Evolutionary conservation across 2,797 vertebrate genomes (phyloP).

Genomic region (Sparus aurata): DNA sequence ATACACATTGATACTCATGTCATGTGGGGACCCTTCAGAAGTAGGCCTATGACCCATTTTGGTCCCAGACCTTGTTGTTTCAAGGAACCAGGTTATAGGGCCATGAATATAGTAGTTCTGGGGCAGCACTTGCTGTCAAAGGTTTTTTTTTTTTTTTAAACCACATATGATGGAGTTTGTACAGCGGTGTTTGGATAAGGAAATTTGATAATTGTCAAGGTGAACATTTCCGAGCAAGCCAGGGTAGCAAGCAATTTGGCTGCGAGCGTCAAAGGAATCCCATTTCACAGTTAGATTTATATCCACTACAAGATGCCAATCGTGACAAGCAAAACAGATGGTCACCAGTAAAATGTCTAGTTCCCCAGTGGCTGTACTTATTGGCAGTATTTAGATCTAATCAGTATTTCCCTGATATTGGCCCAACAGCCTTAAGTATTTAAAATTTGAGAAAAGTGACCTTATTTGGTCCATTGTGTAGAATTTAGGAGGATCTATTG

Average conservation of each 20-base stretch:
- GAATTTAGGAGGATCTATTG: too few relatives aligned
- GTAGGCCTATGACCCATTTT: conserved; percentile 56
- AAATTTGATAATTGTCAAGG: not conserved
- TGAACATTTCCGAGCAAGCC: conserved; percentile 6
- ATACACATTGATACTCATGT: conserved; percentile 46
- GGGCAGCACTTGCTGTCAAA: conserved; percentile 5
- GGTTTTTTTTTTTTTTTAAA: not conserved
- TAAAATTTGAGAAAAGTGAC: not conserved
- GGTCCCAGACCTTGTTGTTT: conserved; percentile 46
- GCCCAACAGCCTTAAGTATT: not conserved
- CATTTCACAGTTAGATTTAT: conserved; percentile 2
- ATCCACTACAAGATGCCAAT: not conserved
- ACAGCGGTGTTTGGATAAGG: not conserved
- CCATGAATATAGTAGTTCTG: not conserved
- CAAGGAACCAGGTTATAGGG: conserved; percentile 33
- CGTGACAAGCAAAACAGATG: conserved; percentile 8
- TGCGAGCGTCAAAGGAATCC: not conserved
- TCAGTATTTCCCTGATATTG: not conserved
- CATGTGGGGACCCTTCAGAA: conserved; percentile 37
- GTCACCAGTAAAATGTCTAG: conserved; percentile 9
- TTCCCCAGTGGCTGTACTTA: not conserved
- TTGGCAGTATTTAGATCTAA: not conserved
- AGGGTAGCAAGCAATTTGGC: conserved; percentile 11
- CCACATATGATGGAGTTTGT: too few relatives aligned
- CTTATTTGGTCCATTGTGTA: not conserved